Conservation (phyloP, 2,113 vertebrate species). For the Silurus asotus region DNA sequence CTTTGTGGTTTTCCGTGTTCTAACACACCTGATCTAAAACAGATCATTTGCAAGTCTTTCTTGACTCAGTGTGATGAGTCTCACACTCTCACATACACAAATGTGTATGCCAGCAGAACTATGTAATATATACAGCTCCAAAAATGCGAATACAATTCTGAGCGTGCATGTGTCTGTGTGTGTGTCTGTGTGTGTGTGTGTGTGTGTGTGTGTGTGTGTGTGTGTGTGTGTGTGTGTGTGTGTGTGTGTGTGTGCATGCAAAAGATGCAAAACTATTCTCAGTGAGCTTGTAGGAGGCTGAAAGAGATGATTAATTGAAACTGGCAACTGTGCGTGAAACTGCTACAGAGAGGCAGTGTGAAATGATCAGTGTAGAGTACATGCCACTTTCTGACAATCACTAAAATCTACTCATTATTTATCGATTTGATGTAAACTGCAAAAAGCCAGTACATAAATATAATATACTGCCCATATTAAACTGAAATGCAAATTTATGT, state of each 20-base stretch:
- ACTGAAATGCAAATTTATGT: not conserved
- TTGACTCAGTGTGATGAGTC: constrained; percentile 10
- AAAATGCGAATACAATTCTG: constrained; percentile 25
- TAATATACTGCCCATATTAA: not conserved
- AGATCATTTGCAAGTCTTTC: not conserved
- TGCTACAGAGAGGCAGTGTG: constrained; percentile 29
- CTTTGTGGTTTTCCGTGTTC: constrained; percentile 1
- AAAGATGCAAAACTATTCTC: constrained; percentile 41
- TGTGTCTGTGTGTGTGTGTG: not conserved
- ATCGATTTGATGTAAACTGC: not conserved
- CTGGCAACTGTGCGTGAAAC: constrained; percentile 57
- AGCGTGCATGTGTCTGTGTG: not conserved
- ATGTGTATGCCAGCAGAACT: not conserved
- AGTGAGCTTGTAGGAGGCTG: constrained; percentile 49
- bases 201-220: constrained; percentile 13
- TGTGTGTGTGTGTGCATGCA: not conserved
- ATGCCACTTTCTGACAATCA: constrained; percentile 18
- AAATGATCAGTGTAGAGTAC: constrained; percentile 29
- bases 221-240: not conserved
- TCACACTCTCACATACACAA: constrained; percentile 17
- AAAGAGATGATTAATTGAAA: constrained; percentile 68
- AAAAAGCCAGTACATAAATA: not conserved
- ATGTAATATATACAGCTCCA: constrained; percentile 4
- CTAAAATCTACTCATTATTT: constrained; percentile 1
- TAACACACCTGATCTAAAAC: not conserved